A percentile compares a stretch with the other conserved stretches of the same genome.
Evolutionary conservation across 2,113 vertebrate genomes (phyloP).

Genomic region (Austrofundulus limnaeus): DNA sequence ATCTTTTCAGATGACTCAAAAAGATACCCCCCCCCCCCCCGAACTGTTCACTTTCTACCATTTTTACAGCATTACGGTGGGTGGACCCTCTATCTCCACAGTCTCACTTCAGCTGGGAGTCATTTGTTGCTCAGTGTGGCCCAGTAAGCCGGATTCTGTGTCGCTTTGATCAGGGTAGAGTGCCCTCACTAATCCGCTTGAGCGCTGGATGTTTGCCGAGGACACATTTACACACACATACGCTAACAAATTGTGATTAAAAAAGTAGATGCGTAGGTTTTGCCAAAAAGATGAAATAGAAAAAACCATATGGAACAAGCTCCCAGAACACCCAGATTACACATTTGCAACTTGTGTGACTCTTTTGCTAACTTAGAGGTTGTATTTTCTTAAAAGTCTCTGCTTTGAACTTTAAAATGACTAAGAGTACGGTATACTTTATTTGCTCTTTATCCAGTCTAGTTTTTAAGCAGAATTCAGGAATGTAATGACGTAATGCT

Average conservation of each 20-base stretch:
- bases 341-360: constrained; percentile 7
- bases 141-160: constrained; percentile 64
- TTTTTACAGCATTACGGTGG: constrained; percentile 17
- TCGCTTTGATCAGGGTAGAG: constrained; percentile 69
- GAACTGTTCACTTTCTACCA: constrained; percentile 11
- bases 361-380: constrained; percentile 16
- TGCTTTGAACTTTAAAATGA: neutral
- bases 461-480: constrained; percentile 9
- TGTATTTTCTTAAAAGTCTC: constrained; percentile 3
- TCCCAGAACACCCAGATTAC: constrained; percentile 36
- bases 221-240: constrained; percentile 42
- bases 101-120: constrained; percentile 49
- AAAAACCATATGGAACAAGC: constrained; percentile 39
- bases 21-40: neutral
- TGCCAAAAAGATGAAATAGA: constrained; percentile 54
- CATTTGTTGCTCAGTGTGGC: constrained; percentile 49
- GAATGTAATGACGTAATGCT: constrained; percentile 28
- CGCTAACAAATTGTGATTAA: constrained; percentile 65
- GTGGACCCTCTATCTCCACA: constrained; percentile 24
- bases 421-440: no score
- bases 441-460: constrained; percentile 7
- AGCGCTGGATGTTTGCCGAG: constrained; percentile 68
- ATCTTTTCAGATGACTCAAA: constrained; percentile 1
- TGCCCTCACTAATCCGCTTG: constrained; percentile 67
- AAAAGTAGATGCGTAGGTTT: constrained; percentile 60